Percentiles rank a stretch among this genome's conserved stretches.
Conservation (phyloP, 2,113 vertebrate genomes). For the Brachirus orientalis region DNA sequence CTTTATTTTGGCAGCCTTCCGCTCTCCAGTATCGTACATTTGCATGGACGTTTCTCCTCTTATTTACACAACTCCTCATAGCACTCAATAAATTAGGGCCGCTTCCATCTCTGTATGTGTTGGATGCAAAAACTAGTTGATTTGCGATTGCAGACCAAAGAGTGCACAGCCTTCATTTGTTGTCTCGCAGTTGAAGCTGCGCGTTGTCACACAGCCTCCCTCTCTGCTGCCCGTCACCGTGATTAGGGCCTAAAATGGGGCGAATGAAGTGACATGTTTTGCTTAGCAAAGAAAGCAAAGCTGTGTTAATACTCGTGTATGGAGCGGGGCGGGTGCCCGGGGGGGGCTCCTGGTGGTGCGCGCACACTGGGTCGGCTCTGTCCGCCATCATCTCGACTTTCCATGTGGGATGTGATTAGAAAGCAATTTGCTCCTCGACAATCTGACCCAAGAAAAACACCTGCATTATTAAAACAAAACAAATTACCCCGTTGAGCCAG, state of each 20-base stretch:
- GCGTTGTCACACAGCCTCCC: constrained; percentile 8
- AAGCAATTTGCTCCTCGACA: constrained; percentile 75
- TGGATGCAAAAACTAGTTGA: constrained; percentile 49
- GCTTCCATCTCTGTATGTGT: constrained; percentile 27
- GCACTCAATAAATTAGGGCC: constrained; percentile 14
- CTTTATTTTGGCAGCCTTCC: constrained; percentile 55
- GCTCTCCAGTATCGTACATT: constrained; percentile 5
- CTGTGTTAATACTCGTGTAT: constrained; percentile 57
- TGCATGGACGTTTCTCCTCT: constrained; percentile 27
- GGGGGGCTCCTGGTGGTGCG: background rate
- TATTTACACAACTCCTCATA: constrained; percentile 6
- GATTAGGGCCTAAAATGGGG: constrained; percentile 63
- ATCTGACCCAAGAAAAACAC: constrained; percentile 79
- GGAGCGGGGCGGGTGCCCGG: constrained; percentile 22
- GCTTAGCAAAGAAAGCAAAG: constrained; percentile 74
- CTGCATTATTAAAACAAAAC: constrained; percentile 82
- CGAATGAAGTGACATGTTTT: constrained; percentile 78
- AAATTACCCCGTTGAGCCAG: constrained; percentile 73
- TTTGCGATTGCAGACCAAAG: constrained; percentile 11
- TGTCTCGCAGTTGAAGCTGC: constrained; percentile 19
- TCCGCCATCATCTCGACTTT: constrained; percentile 66
- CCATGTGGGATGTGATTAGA: constrained; percentile 76
- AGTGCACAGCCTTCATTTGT: constrained; percentile 12
- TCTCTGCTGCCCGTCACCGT: constrained; percentile 46
- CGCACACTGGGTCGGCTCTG: constrained; percentile 42